phyloP scores from a whole-genome alignment of 2,797 vertebrate species.

The Hapalemur alaotrensis region DNA sequence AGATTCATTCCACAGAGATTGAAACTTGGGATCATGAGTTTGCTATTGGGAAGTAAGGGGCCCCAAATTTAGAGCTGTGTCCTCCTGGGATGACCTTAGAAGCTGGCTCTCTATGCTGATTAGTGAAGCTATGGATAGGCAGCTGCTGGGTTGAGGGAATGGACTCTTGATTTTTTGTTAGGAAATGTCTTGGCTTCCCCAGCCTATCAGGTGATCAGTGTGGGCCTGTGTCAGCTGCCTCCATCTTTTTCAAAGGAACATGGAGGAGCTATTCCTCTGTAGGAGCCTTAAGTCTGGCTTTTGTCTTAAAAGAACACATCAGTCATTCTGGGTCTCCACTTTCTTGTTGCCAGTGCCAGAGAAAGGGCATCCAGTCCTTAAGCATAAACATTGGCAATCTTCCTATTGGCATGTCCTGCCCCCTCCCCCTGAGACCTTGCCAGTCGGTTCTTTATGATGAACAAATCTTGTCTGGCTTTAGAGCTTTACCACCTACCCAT shows the following conservation, averaged over 20 bases:
- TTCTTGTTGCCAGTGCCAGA: background rate
- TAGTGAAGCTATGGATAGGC: background rate
- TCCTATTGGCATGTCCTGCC: background rate
- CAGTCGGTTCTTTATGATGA: background rate
- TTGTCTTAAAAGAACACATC: slow-evolving; percentile 3
- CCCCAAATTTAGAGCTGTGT: background rate
- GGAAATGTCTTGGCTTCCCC: background rate
- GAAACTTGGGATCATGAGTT: slow-evolving; percentile 46
- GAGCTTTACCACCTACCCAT: background rate
- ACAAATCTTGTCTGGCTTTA: slow-evolving; percentile 6
- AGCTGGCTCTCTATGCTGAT: background rate
- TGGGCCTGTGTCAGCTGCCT: background rate
- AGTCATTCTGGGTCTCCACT: slow-evolving; percentile 44
- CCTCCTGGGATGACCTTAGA: background rate
- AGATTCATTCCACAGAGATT: slow-evolving; percentile 15
- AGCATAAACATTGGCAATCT: slow-evolving; percentile 52
- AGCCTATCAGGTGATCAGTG: background rate
- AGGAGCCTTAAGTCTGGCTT: slow-evolving; percentile 23
- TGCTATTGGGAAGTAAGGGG: background rate
- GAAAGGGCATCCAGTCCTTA: background rate
- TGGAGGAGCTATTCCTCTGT: slow-evolving; percentile 4
- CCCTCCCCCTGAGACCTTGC: background rate
- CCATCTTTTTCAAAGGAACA: background rate
- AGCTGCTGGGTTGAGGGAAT: background rate
- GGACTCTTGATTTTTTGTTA: background rate